A percentile compares a stretch with the other conserved stretches of the same genome.
Conservation (phyloP, 2,888 invertebrate species). For the Reticulitermes lucifugus region DNA sequence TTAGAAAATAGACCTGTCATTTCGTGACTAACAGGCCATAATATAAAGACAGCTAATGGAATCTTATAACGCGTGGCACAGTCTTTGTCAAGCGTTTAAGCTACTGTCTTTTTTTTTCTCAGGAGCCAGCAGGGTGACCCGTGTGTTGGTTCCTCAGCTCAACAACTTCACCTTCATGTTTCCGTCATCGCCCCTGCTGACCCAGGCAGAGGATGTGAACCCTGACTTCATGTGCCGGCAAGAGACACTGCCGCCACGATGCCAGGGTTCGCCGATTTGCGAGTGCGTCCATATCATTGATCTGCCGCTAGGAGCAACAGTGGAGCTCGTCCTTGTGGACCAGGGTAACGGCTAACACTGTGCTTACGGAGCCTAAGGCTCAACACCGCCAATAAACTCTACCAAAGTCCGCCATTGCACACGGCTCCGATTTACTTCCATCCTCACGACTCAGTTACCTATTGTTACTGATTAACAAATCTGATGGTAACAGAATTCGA, state of each 20-base stretch:
- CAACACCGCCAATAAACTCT: too few relatives aligned
- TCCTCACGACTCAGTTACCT: too few relatives aligned
- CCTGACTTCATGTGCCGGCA: constrained; percentile 56
- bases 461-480: too few relatives aligned
- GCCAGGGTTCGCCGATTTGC: constrained; percentile 61
- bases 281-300: constrained; percentile 81
- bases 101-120: background rate
- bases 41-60: too few relatives aligned
- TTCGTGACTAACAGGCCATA: too few relatives aligned
- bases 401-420: too few relatives aligned
- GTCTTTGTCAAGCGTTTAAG: background rate
- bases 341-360: constrained; percentile 68
- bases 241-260: constrained; percentile 53
- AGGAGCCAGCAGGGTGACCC: constrained; percentile 3
- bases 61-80: too few relatives aligned
- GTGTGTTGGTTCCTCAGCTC: constrained; percentile 69
- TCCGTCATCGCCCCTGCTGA: constrained; percentile 82
- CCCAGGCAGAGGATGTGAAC: constrained; percentile 73
- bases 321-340: constrained; percentile 80
- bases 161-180: constrained; percentile 82
- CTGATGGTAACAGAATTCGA: too few relatives aligned
- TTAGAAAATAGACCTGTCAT: too few relatives aligned
- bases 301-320: constrained; percentile 74
- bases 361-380: too few relatives aligned
- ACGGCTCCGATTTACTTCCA: too few relatives aligned